Conservation (phyloP, 2,797 vertebrate species). For the Phrynocephalus guinanensis region DNA sequence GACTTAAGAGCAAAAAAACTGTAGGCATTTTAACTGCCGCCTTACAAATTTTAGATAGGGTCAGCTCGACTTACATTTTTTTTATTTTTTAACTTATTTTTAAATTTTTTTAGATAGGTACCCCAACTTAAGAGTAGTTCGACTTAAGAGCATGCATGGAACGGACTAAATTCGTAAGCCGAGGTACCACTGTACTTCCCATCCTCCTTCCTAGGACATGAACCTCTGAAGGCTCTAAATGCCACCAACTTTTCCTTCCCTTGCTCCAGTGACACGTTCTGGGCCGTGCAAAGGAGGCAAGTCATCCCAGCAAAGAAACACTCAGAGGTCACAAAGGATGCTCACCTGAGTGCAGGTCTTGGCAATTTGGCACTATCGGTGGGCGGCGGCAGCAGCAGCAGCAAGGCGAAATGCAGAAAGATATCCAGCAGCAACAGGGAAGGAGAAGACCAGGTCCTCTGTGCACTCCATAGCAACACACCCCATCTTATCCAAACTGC, state of each 20-base stretch:
- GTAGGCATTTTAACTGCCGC: too few relatives aligned
- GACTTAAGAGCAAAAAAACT: too few relatives aligned
- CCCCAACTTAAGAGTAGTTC: too few relatives aligned
- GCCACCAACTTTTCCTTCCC: neutral
- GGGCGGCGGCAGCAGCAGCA: neutral
- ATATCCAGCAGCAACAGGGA: neutral
- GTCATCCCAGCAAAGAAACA: too few relatives aligned
- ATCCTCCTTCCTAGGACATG: neutral
- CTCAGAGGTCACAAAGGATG: neutral
- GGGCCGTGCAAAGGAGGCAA: rapidly evolving
- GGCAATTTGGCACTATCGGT: neutral
- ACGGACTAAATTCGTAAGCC: too few relatives aligned
- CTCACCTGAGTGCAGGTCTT: conserved; percentile 27
- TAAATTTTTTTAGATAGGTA: too few relatives aligned
- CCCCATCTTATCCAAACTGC: conserved; percentile 18
- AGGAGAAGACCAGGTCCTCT: neutral
- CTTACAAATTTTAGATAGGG: too few relatives aligned
- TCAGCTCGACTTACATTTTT: too few relatives aligned
- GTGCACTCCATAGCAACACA: neutral
- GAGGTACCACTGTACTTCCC: neutral
- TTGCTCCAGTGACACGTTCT: rapidly evolving
- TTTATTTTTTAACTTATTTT: too few relatives aligned
- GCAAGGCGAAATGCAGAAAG: neutral
- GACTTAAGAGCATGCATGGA: too few relatives aligned
- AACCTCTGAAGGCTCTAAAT: conserved; percentile 1